A percentile compares a stretch with the other conserved stretches of the same genome.
phyloP scores from a whole-genome alignment of 2,113 vertebrate genomes.

The Ginglymostoma cirratum region DNA sequence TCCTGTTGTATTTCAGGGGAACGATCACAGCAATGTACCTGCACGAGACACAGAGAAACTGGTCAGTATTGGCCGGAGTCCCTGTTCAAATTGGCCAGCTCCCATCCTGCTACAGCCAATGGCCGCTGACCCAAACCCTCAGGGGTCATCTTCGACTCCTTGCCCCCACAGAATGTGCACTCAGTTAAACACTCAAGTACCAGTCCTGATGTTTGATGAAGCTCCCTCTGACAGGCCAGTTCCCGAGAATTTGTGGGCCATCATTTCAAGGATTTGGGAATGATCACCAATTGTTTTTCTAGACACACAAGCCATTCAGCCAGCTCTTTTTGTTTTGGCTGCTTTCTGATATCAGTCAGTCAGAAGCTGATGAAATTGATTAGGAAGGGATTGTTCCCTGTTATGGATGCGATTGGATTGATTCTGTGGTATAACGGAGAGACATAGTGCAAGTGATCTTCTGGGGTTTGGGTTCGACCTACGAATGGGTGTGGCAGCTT shows the following conservation, averaged over 20 bases:
- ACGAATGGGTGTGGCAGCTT: no score
- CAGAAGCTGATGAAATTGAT: background rate
- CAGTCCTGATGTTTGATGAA: background rate
- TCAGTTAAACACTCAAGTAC: background rate
- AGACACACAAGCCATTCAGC: background rate
- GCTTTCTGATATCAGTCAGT: background rate
- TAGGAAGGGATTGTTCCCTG: no score
- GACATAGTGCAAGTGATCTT: no score
- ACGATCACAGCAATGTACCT: constrained; percentile 63
- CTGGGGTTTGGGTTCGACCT: no score
- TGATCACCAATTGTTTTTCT: background rate
- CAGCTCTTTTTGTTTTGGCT: background rate
- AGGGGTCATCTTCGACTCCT: background rate
- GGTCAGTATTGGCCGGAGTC: background rate
- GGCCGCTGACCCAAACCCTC: background rate
- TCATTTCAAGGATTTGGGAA: background rate
- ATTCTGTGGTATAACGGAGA: no score
- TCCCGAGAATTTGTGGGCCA: background rate
- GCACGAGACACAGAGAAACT: background rate
- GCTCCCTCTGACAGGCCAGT: background rate
- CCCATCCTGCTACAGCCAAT: background rate
- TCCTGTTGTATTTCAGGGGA: constrained; percentile 63
- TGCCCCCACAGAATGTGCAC: background rate
- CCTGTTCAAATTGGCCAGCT: background rate
- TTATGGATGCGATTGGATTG: no score